Evolutionary conservation across 92 coral and sea anemone genomes (phyloP).

Genomic region (Heliopora coerulea): DNA sequence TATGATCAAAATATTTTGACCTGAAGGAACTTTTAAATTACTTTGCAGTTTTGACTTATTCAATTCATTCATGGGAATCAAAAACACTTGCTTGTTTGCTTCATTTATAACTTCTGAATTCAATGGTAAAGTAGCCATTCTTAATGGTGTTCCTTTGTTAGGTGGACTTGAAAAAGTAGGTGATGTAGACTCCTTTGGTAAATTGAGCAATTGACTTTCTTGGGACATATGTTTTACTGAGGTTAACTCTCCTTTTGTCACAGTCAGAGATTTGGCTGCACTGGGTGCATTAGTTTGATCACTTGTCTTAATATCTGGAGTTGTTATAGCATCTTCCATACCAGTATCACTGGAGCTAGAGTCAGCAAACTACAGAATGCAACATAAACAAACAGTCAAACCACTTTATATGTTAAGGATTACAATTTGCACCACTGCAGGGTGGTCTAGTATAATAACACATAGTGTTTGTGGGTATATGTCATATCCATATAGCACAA

Average conservation of each 20-base stretch:
- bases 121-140: slow-evolving; percentile 6
- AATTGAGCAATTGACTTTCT: too few relatives aligned
- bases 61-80: slow-evolving; percentile 12
- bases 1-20: slow-evolving; percentile 30
- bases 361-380: slow-evolving; percentile 5
- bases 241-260: background rate
- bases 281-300: background rate
- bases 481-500: too few relatives aligned
- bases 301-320: background rate
- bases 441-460: too few relatives aligned
- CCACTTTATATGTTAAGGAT: too few relatives aligned
- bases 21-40: slow-evolving; percentile 19
- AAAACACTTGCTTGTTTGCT: slow-evolving; percentile 9
- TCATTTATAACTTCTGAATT: slow-evolving; percentile 12
- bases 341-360: background rate
- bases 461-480: too few relatives aligned
- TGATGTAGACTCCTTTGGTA: background rate
- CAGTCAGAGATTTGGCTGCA: too few relatives aligned
- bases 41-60: background rate
- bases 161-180: background rate
- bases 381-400: background rate
- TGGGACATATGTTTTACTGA: background rate
- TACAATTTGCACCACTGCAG: too few relatives aligned
- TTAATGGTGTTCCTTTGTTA: slow-evolving; percentile 6
- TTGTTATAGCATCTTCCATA: background rate